These are phyloP conservation scores for Lacerta bilineata DNA, from an alignment of 2,797 vertebrate species.

Conservation along the genomic window DNA sequence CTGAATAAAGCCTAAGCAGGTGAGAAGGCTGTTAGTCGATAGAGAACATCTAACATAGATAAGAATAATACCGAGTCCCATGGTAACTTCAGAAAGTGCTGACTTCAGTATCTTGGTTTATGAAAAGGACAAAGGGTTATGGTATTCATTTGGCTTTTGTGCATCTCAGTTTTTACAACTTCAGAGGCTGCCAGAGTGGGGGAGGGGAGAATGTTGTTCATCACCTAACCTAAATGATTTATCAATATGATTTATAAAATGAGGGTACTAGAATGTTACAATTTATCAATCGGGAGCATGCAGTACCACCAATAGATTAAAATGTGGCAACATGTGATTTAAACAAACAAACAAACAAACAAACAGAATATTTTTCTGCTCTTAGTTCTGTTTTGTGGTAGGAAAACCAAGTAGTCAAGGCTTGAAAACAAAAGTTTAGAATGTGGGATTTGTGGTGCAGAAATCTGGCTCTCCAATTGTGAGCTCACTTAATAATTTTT, in stretches of 20 bases:
- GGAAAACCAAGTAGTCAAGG: neutral
- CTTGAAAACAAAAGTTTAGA: neutral
- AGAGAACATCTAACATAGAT: conserved; percentile 14
- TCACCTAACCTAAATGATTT: conserved; percentile 2
- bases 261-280: neutral
- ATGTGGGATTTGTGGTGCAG: neutral
- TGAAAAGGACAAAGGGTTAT: conserved; percentile 2
- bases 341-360: neutral
- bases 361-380: neutral
- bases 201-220: neutral
- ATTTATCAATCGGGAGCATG: neutral
- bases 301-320: neutral
- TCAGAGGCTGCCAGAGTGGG: conserved; percentile 19
- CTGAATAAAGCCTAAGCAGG: accelerated
- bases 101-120: conserved; percentile 42
- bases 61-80: conserved; percentile 18
- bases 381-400: neutral
- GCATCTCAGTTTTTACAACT: conserved; percentile 40
- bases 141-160: conserved; percentile 41
- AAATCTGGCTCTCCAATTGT: neutral
- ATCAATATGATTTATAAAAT: neutral
- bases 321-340: neutral
- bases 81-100: conserved; percentile 44
- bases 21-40: neutral
- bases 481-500: neutral